Percentiles rank a stretch among this genome's conserved stretches.
Conservation (phyloP, 2,888 invertebrate genomes). For the Cerceris rybyensis region DNA sequence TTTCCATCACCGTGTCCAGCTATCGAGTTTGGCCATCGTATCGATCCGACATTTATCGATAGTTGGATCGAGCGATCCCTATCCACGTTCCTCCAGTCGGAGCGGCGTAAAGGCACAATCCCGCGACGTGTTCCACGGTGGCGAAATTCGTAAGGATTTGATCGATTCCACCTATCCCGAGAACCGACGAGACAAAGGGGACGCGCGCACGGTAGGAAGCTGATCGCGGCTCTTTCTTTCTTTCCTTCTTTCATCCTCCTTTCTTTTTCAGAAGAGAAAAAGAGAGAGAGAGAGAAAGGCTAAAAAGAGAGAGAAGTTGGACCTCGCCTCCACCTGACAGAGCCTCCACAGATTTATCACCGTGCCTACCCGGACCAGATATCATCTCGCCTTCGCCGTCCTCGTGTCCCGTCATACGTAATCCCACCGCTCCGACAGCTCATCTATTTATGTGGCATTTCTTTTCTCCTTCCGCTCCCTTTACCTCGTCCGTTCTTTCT, state of each 20-base stretch:
- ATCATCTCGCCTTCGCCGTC: constrained; percentile 77
- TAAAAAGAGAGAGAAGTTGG: background rate
- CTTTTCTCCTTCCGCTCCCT: constrained; percentile 52
- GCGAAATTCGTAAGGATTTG: constrained; percentile 69
- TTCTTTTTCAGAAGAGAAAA: too few relatives aligned
- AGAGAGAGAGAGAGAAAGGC: too few relatives aligned
- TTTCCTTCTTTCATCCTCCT: too few relatives aligned
- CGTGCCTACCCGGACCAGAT: constrained; percentile 76
- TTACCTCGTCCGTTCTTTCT: constrained; percentile 17
- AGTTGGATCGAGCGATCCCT: constrained; percentile 31
- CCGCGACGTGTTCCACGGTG: constrained; percentile 58
- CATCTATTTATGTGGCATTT: constrained; percentile 73
- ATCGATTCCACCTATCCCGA: constrained; percentile 69
- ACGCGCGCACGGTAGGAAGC: constrained; percentile 63
- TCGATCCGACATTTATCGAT: constrained; percentile 21
- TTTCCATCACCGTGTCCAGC: background rate
- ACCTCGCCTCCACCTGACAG: constrained; percentile 72
- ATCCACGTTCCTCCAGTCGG: constrained; percentile 13
- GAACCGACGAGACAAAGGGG: constrained; percentile 70
- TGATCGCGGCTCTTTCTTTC: constrained; percentile 35
- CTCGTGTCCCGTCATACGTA: constrained; percentile 71
- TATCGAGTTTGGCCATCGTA: background rate
- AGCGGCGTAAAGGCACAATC: constrained; percentile 38
- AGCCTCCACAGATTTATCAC: constrained; percentile 79
- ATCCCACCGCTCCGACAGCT: constrained; percentile 70